Evolutionary conservation across 2,113 vertebrate genomes (phyloP), one percentile per base, ranked within the genome.

Genomic region (Bufo bufo): DNA sequence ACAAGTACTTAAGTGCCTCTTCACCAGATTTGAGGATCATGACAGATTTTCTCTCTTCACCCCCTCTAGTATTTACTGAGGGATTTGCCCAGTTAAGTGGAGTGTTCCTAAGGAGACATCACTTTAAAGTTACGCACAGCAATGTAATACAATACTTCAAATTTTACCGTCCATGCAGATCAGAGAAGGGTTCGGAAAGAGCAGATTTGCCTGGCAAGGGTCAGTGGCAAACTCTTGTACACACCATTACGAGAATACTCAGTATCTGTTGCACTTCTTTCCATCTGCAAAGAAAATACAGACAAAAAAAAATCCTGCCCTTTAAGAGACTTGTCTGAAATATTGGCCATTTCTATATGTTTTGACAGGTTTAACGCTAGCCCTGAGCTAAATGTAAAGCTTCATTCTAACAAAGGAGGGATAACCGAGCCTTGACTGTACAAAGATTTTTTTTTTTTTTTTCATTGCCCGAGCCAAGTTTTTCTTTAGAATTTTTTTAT

Each of bases 211-310:
- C 81, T 65, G 45, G 61, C 82, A 89, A 74, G 87, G 87, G 87
- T 84, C 81, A 84, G 20, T 58, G 82, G 82, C 82, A 84, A 84
- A 89, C 80, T 79, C 77, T 78, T 56, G 50, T 69, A 80, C 85
- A 80, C 75, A 78, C 80, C 87, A 88, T 89, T 89, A 77, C 17
- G 56, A 56, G 72, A 65, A 50, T n/a, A 45, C 65, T 78, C 58
- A 59, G 74, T 89, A 89, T 89, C 71, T 69, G 80, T 89, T 89
- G 87, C 87, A 84, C 81, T 84, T 84, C 87, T 89, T n/a, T 49
- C 65, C 74, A 43, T 84, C 72, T 45, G 72, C 87, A 84, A 89
- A 89, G 82, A 84, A 84, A 89, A 89, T 83, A 84, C 71, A 88
- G 87, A 83, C 87, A 78, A 54, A 20, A 80, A 71, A 77, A 50